Base-by-base conservation (phyloP, 2,113 vertebrate species). In the Hemicordylus capensis region DNA sequence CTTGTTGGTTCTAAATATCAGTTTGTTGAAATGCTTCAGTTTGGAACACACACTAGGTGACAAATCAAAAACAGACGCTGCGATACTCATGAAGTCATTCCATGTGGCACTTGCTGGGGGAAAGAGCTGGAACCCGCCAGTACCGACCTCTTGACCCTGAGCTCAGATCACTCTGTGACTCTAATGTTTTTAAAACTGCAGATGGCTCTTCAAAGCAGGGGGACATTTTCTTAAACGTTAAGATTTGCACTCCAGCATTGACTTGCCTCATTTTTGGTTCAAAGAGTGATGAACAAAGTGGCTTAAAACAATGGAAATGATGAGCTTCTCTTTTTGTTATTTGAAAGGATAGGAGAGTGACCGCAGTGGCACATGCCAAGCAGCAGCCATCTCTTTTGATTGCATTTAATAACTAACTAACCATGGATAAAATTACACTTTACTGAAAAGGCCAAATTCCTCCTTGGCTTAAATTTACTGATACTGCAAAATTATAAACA, bases 331-430 rank as follows among this genome's bases (percentile, higher is more conserved):
- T 66, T 89, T 86, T 85, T 89, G 89, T 81, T 91, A 3, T 88
- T 93, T 87, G 37, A 6, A 83, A 91, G 91, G 92, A 89, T 84
- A 74, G 83, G 91, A 42, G 28, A 58, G 89, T 94, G 93, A 94
- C 90, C 92, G 91, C 91, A 89, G 89, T 84, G 74, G 79, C 91
- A 77, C 63, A 93, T 88, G 84, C 88, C 92, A 73, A 93, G 88
- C 66, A 86, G 87, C 89, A 92, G 22, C 85, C 87, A 28, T 87
- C 79, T 76, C 87, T 90, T 80, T 93, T 90, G 86, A 93, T 89
- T 88, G 91, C 39, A 0, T 94, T 91, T 93, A 94, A 93, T 93
- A 94, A 93, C 92, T 93, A 94, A 93, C 92, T 91, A 94, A 88
- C 89, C 90, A 87, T 86, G 87, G 92, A 94, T 92, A 93, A 95